Evolutionary conservation across 2,888 invertebrate species (phyloP), one percentile per base, ranked within the genome.

Genomic region (Heliconius hortense): DNA sequence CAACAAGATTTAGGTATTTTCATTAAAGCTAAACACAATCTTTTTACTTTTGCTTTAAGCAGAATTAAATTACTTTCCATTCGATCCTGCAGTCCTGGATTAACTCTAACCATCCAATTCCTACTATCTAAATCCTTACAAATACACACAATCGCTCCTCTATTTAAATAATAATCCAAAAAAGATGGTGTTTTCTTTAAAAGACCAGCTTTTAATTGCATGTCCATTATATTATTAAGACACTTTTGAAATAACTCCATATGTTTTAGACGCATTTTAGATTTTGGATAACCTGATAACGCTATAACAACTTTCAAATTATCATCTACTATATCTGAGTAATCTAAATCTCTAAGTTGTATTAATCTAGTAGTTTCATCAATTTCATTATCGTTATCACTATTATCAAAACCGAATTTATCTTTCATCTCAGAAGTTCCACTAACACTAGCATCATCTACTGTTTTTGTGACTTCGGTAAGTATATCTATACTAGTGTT

Each of bases 141-240:
- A 62, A 93, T 86, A 79, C 91, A 92, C 2, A 93, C 90, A 35
- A 93, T 87, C 0, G 92, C 92, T 53, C 92, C 93, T 74, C 90
- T 86, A 76, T 90, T 92, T 28, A 93, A 76, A 75, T 93, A 93
- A 73, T 91, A 93, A 80, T 93, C 93, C 63, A 90, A 74, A 78
- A 93, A 93, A 0, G 86, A 80, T 0, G 93, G 93, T 0, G 85
- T 84, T 31, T 84, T 87, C 71, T 88, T 89, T 3, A 93, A 76
- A 2, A 93, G 81, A 2, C 90, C 89, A 0, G 86, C 87, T 79
- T 93, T 90, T 0, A 89, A 72, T 72, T 93, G 93, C 92, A 92
- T 91, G 74, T 92, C 89, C 21, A 90, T 89, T 1, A 93, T 87
- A 11, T 89, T 89, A 3, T 85, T 82, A 0, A 93, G 77, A n/a